These are phyloP conservation scores for Trinectes maculatus DNA, from an alignment of 2,113 vertebrate genomes.

Conservation along the genomic window DNA sequence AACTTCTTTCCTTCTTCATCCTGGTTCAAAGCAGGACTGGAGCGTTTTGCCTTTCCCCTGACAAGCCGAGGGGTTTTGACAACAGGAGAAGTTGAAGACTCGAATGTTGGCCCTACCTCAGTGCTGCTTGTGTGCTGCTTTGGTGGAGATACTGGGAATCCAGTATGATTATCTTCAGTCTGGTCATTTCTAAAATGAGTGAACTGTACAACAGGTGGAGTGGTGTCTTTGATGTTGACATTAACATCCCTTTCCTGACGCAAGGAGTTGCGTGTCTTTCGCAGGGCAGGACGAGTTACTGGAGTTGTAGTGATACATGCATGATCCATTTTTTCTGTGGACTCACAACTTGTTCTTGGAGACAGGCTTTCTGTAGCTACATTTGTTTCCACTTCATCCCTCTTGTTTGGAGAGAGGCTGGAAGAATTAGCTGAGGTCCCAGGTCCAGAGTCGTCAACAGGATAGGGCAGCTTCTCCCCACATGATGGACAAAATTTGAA, in stretches of 20 bases:
- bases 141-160: conserved; percentile 27
- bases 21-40: conserved; percentile 21
- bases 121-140: conserved; percentile 39
- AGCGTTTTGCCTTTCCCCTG: conserved; percentile 47
- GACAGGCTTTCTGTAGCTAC: conserved; percentile 14
- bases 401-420: conserved; percentile 1
- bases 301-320: background rate
- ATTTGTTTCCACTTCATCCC: background rate
- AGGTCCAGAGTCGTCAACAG: conserved; percentile 22
- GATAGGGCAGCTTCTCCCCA: conserved; percentile 78
- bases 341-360: background rate
- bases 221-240: conserved; percentile 17
- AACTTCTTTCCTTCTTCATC: conserved; percentile 10
- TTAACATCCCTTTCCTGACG: conserved; percentile 36
- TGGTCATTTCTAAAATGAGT: background rate
- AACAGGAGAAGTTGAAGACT: background rate
- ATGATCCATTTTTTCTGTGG: background rate
- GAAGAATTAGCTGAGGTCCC: background rate
- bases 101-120: conserved; percentile 6
- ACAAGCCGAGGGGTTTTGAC: conserved; percentile 39
- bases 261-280: conserved; percentile 51
- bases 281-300: conserved; percentile 56
- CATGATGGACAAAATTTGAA: conserved; percentile 91
- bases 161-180: conserved; percentile 40
- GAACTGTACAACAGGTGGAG: background rate